Conservation (phyloP, 2,888 invertebrate species). For the Tipula vernalis region DNA sequence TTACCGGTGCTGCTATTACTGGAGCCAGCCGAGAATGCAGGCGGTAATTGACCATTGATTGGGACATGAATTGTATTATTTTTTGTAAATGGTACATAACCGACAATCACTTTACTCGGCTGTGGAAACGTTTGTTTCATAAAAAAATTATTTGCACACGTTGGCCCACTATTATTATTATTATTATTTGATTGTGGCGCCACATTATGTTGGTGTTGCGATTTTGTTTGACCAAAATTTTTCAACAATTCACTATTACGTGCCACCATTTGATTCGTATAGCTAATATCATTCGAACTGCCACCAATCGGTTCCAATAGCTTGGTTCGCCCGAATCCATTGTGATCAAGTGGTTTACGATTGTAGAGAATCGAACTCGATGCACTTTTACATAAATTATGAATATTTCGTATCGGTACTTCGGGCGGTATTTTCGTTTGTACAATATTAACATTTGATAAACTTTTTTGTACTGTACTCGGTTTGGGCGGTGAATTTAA, state of each 20-base stretch:
- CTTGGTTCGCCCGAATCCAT: neutral
- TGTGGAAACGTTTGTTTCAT: constrained; percentile 12
- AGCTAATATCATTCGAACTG: constrained; percentile 7
- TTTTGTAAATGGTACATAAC: constrained; percentile 16
- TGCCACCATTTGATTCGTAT: constrained; percentile 8
- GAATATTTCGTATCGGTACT: neutral
- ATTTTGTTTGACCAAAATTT: neutral
- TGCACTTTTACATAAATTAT: constrained; percentile 21
- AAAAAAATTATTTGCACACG: constrained; percentile 11
- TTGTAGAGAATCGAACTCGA: constrained; percentile 25
- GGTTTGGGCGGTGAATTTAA: constrained; percentile 27
- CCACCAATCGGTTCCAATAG: neutral
- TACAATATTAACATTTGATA: neutral
- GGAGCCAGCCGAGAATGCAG: constrained; percentile 9
- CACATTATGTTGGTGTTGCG: neutral
- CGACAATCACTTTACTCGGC: constrained; percentile 10
- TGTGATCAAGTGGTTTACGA: neutral
- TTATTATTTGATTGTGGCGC: neutral
- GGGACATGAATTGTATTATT: constrained; percentile 16
- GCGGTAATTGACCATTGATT: constrained; percentile 15
- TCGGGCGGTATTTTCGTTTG: neutral
- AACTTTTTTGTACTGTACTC: neutral
- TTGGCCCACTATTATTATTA: neutral
- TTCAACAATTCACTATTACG: constrained; percentile 12
- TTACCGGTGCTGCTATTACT: neutral